Percentiles rank a stretch among this genome's conserved stretches.
These are phyloP conservation scores for Halcyon smyrnensis DNA, from an alignment of 2,797 vertebrate genomes.

Conservation along the genomic window DNA sequence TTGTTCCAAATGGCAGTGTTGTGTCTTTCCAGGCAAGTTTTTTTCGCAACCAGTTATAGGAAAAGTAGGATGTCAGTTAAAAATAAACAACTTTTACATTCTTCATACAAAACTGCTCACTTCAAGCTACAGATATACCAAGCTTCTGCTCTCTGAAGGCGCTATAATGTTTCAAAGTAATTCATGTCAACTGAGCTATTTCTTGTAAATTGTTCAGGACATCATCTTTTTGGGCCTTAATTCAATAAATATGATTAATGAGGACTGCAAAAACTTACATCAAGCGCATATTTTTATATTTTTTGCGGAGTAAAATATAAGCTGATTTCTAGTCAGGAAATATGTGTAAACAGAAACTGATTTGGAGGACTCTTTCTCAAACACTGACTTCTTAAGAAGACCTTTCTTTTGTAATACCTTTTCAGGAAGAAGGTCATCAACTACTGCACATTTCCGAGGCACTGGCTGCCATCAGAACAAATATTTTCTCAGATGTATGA, in stretches of 20 bases:
- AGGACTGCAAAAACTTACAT: neutral
- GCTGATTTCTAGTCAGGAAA: neutral
- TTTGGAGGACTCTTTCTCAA: neutral
- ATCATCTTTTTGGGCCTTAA: neutral
- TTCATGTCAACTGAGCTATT: neutral
- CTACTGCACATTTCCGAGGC: neutral
- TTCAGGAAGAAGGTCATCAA: neutral
- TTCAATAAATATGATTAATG: neutral
- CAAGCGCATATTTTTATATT: neutral
- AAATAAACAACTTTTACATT: neutral
- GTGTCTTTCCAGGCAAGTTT: neutral
- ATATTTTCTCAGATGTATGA: neutral
- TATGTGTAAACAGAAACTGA: neutral
- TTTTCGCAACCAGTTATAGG: neutral
- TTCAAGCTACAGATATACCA: neutral
- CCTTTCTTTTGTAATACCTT: neutral
- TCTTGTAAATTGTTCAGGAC: neutral
- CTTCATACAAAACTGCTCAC: neutral
- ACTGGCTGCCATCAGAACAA: neutral
- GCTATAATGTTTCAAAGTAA: neutral
- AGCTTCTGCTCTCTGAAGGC: neutral
- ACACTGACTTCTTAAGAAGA: neutral
- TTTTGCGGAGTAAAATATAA: neutral
- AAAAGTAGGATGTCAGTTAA: neutral
- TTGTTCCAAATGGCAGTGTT: slow-evolving; percentile 26